A percentile compares a stretch with the other conserved stretches of the same genome.
These are phyloP conservation scores for Ichneumon xanthorius DNA, from an alignment of 2,888 invertebrate genomes.

Conservation along the genomic window DNA sequence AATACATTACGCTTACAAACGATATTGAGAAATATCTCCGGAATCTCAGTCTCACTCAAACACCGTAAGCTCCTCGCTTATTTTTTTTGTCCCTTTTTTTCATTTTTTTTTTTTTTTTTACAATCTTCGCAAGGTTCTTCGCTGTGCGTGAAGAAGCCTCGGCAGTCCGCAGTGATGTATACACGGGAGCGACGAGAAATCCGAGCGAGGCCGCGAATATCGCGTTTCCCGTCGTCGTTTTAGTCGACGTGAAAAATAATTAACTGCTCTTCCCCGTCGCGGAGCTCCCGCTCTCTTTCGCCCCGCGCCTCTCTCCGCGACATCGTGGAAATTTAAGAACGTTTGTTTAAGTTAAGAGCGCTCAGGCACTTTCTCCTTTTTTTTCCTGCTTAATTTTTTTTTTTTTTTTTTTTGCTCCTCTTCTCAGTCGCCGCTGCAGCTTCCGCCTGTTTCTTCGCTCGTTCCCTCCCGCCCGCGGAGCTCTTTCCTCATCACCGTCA, in stretches of 20 bases:
- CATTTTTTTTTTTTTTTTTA: not conserved
- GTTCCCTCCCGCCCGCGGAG: conserved; percentile 40
- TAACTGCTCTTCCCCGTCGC: conserved; percentile 72
- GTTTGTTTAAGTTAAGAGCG: conserved; percentile 80
- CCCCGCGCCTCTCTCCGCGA: conserved; percentile 37
- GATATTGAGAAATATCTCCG: conserved; percentile 58
- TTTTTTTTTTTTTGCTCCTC: conserved; percentile 35
- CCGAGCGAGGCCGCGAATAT: conserved; percentile 72
- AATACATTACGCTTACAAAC: conserved; percentile 50
- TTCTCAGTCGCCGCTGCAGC: conserved; percentile 20
- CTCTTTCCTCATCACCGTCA: conserved; percentile 64
- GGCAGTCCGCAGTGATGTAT: conserved; percentile 36
- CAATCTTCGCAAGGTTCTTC: not conserved
- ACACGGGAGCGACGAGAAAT: conserved; percentile 66
- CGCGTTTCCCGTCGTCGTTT: conserved; percentile 73
- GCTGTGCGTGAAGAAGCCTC: conserved; percentile 7
- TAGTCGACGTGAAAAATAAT: conserved; percentile 78
- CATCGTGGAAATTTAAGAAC: conserved; percentile 79
- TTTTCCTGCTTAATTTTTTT: conserved; percentile 25
- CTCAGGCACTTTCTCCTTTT: conserved; percentile 46
- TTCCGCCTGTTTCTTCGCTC: conserved; percentile 50
- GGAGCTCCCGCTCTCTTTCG: conserved; percentile 1
- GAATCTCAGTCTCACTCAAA: conserved; percentile 39
- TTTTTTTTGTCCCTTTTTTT: not conserved
- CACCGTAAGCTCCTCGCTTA: not conserved